These are phyloP conservation scores for Acrobasis suavella DNA, from an alignment of 2,888 invertebrate species.

Conservation along the genomic window DNA sequence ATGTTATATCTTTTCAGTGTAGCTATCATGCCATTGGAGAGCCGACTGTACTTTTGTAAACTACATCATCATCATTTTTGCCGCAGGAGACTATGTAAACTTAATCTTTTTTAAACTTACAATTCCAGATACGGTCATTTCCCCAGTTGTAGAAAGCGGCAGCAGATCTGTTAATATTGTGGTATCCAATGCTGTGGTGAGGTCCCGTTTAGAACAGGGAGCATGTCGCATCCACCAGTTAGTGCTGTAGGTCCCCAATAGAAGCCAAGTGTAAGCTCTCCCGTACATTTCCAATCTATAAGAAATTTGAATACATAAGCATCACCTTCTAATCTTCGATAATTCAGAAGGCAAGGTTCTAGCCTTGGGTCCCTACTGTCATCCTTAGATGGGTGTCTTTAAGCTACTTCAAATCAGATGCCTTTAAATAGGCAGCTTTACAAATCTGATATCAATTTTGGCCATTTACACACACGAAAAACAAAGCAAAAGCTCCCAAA, in stretches of 20 bases:
- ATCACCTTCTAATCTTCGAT: not conserved
- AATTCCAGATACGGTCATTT: conserved; percentile 93
- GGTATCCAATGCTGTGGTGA: conserved; percentile 91
- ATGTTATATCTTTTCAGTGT: not conserved
- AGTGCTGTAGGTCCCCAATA: conserved; percentile 92
- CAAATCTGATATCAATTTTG: no score
- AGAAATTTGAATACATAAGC: not conserved
- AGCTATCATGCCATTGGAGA: no score
- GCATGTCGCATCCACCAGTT: conserved; percentile 88
- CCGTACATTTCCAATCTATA: conserved; percentile 92
- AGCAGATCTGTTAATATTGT: conserved; percentile 94
- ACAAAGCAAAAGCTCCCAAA: no score
- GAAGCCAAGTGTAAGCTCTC: conserved; percentile 96
- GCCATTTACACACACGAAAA: no score
- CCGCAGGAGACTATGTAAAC: not conserved
- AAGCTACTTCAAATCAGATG: no score
- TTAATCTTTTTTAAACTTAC: conserved; percentile 80
- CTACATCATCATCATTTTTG: no score
- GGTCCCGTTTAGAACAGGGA: conserved; percentile 87
- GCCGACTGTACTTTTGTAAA: no score
- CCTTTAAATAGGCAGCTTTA: no score
- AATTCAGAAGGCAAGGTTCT: not conserved
- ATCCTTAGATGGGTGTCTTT: no score
- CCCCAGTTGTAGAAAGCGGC: conserved; percentile 92
- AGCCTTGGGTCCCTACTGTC: no score